Base-by-base conservation (phyloP, 2,113 vertebrate species). In the Phycodurus eques region DNA sequence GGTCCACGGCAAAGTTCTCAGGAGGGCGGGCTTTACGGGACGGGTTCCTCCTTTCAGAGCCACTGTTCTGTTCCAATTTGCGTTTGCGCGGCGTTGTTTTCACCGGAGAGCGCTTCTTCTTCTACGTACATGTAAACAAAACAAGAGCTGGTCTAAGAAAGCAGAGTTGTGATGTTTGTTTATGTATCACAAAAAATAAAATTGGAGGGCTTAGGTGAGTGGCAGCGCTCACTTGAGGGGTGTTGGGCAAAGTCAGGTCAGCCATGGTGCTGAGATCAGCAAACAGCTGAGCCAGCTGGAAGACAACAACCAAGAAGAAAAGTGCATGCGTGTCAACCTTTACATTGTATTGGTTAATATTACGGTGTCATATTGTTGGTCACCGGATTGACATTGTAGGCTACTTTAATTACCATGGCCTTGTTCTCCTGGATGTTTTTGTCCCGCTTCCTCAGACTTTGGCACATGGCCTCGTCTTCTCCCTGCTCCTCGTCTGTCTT, bases 361-460 rank as follows among this genome's bases (percentile, higher is more conserved):
- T 39, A 59, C 8, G 33, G 27, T 33, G 19, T n/a, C 64, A 66
- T 44, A 47, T 14, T 65, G 42, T 60, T 33, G 33, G 31, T 8
- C 59, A 60, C 33, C 17, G 12, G 15, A 14, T 17, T 60, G 14
- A 17, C 31, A 35, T 22, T 59, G 3, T 35, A 8, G 2, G 3
- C 31, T 27, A 31, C 27, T 14, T 13, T 35, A 35, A 14, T 56
- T 89, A 98, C 98, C 97, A 98, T 94, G 68, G 95, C 97, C 87
- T 99, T 99, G 91, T 99, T 99, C 92, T 98, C 97, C 85, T 95
- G 92, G 81, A 99, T 98, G 89, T 99, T 98, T 85, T 95, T 92
- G 77, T 95, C 92, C 83, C 97, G 92, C 76, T 95, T 98, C 0
- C 86, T 93, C n/a, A 94, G 88, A 67, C 87, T 86, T 51, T 87